These are phyloP conservation scores for Parasteatoda tepidariorum DNA, from an alignment of 1,140 invertebrate species.

Conservation along the genomic window DNA sequence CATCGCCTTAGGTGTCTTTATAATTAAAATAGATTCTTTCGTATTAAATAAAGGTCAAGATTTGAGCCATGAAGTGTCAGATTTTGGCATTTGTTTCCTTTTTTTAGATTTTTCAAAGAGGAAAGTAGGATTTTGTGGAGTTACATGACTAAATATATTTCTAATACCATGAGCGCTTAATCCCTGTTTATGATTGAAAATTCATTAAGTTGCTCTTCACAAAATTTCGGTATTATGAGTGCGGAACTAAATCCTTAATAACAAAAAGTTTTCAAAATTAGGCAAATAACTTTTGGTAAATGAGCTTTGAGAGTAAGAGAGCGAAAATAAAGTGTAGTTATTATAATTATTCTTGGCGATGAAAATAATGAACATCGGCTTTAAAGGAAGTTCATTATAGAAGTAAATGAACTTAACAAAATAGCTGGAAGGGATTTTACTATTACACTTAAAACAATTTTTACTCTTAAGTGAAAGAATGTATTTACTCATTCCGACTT, in stretches of 20 bases:
- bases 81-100: too few relatives aligned
- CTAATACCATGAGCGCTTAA: background rate
- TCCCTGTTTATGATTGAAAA: background rate
- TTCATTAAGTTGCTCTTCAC: background rate
- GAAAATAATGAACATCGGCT: background rate
- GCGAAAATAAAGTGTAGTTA: background rate
- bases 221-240: background rate
- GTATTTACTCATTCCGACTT: too few relatives aligned
- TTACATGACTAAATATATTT: too few relatives aligned
- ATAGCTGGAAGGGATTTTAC: too few relatives aligned
- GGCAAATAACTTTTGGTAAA: background rate
- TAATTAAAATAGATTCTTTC: background rate
- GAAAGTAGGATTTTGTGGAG: too few relatives aligned
- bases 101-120: too few relatives aligned
- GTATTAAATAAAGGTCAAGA: background rate
- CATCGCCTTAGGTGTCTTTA: background rate
- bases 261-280: background rate
- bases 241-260: too few relatives aligned
- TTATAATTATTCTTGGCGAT: background rate
- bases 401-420: background rate
- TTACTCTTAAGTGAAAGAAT: too few relatives aligned
- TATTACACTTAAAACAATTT: too few relatives aligned
- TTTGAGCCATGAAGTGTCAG: background rate
- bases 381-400: background rate
- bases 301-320: background rate